Evolutionary conservation across 2,113 vertebrate genomes (phyloP), one percentile per base, ranked within the genome.

Genomic region (Lagopus leucura): DNA sequence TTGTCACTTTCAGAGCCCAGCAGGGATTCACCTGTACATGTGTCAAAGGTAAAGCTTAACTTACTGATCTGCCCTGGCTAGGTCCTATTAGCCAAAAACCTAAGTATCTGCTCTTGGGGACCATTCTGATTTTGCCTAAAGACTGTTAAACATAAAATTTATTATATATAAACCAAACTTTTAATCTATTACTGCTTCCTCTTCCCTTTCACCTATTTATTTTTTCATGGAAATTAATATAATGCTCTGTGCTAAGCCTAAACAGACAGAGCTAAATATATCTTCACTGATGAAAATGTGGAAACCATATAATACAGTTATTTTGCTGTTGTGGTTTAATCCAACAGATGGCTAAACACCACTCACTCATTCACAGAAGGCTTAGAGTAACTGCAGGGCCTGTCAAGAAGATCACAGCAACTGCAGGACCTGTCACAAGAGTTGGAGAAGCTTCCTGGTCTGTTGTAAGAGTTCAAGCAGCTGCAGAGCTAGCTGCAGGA

Each of bases 81-180:
- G 12, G 67, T 70, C 34, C 11, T 82, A 10, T 63, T 36, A 63
- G 10, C 2, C 6, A 45, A 5, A 66, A 91, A 8, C 7, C 20
- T 55, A 67, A 11, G 4, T 24, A 28, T 60, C 42, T 78, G 3
- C 0, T 0, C 2, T 13, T 32, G 20, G 36, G 13, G 16, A 1
- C 1, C 14, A 86, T 84, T 36, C 48, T 79, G 21, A 4, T 72
- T 85, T 73, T 82, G 36, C 8, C 18, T 72, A 8, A 82, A 65
- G 11, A 38, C 6, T 72, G 40, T 30, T 79, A n/a, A 91, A 73
- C 18, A 5, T 36, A 66, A 89, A 63, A 52, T 67, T 22, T 13
- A 28, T 34, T 24, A 45, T 28, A 28, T 42, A 74, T 60, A 58
- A 71, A 25, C 3, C 45, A 74, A 70, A 38, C 13, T 52, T 80